These are phyloP conservation scores for Sisor rabdophorus DNA, from an alignment of 2,113 vertebrate species.

Conservation along the genomic window DNA sequence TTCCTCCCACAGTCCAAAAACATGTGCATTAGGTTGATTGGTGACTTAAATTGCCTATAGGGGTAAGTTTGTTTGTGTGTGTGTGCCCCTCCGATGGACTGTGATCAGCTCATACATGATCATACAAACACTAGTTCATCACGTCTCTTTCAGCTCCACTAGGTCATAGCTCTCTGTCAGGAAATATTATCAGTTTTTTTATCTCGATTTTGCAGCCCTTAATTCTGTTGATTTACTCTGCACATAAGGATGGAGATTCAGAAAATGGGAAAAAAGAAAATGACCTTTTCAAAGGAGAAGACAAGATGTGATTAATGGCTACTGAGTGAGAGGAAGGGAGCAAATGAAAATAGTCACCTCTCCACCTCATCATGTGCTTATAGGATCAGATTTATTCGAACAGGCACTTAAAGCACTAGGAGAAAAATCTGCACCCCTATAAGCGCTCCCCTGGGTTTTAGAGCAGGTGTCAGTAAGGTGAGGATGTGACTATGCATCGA, in stretches of 20 bases:
- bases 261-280: constrained; percentile 4
- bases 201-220: constrained; percentile 21
- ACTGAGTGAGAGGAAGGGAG: neutral
- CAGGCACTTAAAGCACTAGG: neutral
- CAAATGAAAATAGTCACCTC: constrained; percentile 6
- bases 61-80: too few relatives aligned
- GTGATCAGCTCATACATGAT: neutral
- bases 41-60: too few relatives aligned
- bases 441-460: neutral
- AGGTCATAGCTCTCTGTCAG: constrained; percentile 1
- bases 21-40: too few relatives aligned
- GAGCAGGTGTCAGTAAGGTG: neutral
- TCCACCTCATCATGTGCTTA: constrained; percentile 25
- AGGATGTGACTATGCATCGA: neutral
- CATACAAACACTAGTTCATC: neutral
- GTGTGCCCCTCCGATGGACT: too few relatives aligned
- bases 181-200: constrained; percentile 29
- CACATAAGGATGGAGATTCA: neutral
- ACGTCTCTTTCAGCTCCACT: neutral
- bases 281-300: neutral
- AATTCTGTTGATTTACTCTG: constrained; percentile 30
- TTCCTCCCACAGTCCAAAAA: too few relatives aligned
- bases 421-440: neutral
- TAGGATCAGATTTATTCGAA: constrained; percentile 19
- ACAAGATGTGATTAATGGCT: constrained; percentile 15